Evolutionary conservation across 2,888 invertebrate genomes (phyloP), one percentile per base, ranked within the genome.

Genomic region (Epirrhoe alternata): DNA sequence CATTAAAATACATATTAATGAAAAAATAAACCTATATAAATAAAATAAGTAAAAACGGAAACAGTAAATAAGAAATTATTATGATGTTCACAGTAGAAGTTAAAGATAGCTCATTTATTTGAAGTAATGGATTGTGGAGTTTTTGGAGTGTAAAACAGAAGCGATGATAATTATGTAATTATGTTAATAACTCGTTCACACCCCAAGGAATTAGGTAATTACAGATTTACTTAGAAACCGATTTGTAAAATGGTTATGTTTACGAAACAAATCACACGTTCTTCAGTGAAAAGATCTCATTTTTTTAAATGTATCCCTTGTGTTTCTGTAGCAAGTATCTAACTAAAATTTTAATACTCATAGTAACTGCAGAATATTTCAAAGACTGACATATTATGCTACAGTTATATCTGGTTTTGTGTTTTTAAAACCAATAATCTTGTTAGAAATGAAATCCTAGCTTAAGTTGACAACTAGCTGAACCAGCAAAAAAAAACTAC

Each of bases 21-120:
- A n/a, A n/a, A n/a, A n/a, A n/a, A n/a, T n/a, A n/a, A n/a, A n/a
- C n/a, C n/a, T n/a, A n/a, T n/a, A n/a, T n/a, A n/a, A n/a, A n/a
- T n/a, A n/a, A n/a, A n/a, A n/a, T n/a, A n/a, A n/a, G n/a, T n/a
- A n/a, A n/a, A n/a, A n/a, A n/a, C n/a, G n/a, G n/a, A n/a, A n/a
- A n/a, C n/a, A n/a, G n/a, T n/a, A n/a, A n/a, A n/a, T n/a, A n/a
- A n/a, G n/a, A n/a, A n/a, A n/a, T n/a, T n/a, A n/a, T n/a, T n/a
- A n/a, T n/a, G n/a, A n/a, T n/a, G n/a, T n/a, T n/a, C n/a, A n/a
- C n/a, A n/a, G n/a, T n/a, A n/a, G n/a, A n/a, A n/a, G n/a, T n/a
- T n/a, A n/a, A n/a, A n/a, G n/a, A 53, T 33, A 53, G 53, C 53
- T 53, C 53, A 53, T 35, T 35, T 16, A 12, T 51, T 51, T 51